phyloP scores from a whole-genome alignment of 2,888 invertebrate genomes.

The Amaurobius ferox region DNA sequence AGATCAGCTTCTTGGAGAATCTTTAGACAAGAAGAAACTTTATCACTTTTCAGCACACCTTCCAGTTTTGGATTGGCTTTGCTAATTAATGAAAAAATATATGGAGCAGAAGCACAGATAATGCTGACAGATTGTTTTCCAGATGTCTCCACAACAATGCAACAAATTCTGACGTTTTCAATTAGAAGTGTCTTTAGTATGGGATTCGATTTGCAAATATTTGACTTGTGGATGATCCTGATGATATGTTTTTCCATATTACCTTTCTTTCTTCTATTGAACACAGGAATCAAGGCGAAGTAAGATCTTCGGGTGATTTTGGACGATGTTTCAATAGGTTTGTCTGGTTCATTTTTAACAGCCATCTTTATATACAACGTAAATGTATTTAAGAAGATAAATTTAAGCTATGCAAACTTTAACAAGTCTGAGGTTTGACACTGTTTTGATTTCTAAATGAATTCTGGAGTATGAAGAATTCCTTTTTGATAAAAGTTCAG shows the following conservation, averaged over 20 bases:
- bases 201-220: slow-evolving; percentile 32
- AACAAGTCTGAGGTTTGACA: too few relatives aligned
- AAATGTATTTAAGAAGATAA: too few relatives aligned
- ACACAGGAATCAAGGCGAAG: not conserved
- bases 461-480: too few relatives aligned
- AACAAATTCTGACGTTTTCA: slow-evolving; percentile 43
- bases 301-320: not conserved
- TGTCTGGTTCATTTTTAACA: not conserved
- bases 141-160: slow-evolving; percentile 53
- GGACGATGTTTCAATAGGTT: not conserved
- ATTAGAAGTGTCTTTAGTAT: slow-evolving; percentile 34
- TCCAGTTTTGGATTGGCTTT: slow-evolving; percentile 43
- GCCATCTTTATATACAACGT: not conserved
- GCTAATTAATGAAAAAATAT: slow-evolving; percentile 27
- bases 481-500: too few relatives aligned
- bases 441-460: too few relatives aligned
- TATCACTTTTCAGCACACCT: slow-evolving; percentile 27
- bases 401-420: too few relatives aligned
- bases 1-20: slow-evolving; percentile 32
- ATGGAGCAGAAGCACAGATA: slow-evolving; percentile 49
- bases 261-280: not conserved
- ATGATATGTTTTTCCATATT: slow-evolving; percentile 20
- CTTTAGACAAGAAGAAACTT: slow-evolving; percentile 20
- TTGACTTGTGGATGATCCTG: slow-evolving; percentile 22
- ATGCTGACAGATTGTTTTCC: slow-evolving; percentile 40